phyloP scores from a whole-genome alignment of 2,888 invertebrate genomes.

The Colostygia pectinataria region DNA sequence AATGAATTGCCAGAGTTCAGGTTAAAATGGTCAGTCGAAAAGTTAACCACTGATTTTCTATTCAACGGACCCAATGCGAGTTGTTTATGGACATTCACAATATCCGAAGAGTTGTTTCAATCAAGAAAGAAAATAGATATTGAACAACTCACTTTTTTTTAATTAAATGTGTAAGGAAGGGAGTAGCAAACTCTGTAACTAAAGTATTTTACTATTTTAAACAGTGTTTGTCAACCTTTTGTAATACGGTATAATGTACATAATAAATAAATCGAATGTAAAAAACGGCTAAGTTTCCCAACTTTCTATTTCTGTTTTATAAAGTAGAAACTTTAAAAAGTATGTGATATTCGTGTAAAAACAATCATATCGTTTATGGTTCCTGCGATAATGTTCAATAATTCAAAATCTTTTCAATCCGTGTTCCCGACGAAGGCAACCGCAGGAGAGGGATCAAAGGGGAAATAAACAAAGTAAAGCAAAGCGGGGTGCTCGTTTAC shows the following conservation, averaged over 20 bases:
- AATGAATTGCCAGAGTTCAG: slow-evolving; percentile 54
- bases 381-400: too few species aligned
- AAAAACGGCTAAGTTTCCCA: too few species aligned
- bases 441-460: slow-evolving; percentile 16
- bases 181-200: slow-evolving; percentile 18
- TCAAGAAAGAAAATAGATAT: slow-evolving; percentile 54
- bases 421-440: slow-evolving; percentile 10
- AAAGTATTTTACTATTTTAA: background rate
- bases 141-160: slow-evolving; percentile 40
- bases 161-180: slow-evolving; percentile 18
- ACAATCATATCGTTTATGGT: too few species aligned
- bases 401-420: slow-evolving; percentile 8
- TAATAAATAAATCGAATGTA: too few species aligned
- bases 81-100: too few species aligned
- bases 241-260: background rate
- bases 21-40: slow-evolving; percentile 48
- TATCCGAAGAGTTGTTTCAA: too few species aligned
- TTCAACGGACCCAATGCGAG: slow-evolving; percentile 49
- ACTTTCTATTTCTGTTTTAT: too few species aligned
- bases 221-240: background rate
- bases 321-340: too few species aligned
- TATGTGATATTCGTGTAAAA: too few species aligned
- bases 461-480: slow-evolving; percentile 25
- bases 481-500: slow-evolving; percentile 24
- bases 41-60: slow-evolving; percentile 60